Evolutionary conservation across 2,888 invertebrate species (phyloP), one percentile per base, ranked within the genome.

Genomic region (Sesamia inferens): DNA sequence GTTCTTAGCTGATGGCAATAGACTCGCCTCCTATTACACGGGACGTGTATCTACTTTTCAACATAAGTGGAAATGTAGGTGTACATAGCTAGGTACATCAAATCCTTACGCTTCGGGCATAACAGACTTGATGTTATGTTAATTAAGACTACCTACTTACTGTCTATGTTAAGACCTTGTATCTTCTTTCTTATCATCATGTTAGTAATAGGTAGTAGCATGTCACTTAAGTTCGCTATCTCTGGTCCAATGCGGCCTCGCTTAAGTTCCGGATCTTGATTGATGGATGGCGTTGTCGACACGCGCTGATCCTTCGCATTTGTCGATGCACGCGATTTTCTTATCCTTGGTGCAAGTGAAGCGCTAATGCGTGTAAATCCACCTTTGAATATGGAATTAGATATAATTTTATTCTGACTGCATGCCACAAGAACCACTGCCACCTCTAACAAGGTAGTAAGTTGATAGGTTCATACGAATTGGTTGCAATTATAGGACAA

Each of bases 241-340:
- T 70, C 77, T 63, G n/a, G 69, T 76, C 74, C 76, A 71, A 47
- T 55, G 58, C 71, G 76, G 61, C 82, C 85, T 85, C 58, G 79
- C 87, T 88, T 79, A 71, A 90, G 93, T 94, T 94, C 94, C 94
- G 93, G 91, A 90, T 92, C 91, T 85, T 92, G 93, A 91, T 90
- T 90, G 91, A 94, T 91, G 89, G 90, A 91, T 89, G 89, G 87
- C 85, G 84, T 88, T 85, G 85, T 85, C 83, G 82, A 88, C 88
- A 90, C 87, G 87, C 86, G 86, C 79, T 87, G 83, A 87, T 89
- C 89, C 85, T 89, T 88, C 87, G 89, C 89, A 89, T 91, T 90
- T 91, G 85, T 87, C 84, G 83, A 86, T 87, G 85, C 90, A 91
- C 89, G 89, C 91, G 88, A 92, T 90, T 84, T 74, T 80, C 70